phyloP scores from a whole-genome alignment of 2,888 invertebrate species.

The Epirrita christyi region DNA sequence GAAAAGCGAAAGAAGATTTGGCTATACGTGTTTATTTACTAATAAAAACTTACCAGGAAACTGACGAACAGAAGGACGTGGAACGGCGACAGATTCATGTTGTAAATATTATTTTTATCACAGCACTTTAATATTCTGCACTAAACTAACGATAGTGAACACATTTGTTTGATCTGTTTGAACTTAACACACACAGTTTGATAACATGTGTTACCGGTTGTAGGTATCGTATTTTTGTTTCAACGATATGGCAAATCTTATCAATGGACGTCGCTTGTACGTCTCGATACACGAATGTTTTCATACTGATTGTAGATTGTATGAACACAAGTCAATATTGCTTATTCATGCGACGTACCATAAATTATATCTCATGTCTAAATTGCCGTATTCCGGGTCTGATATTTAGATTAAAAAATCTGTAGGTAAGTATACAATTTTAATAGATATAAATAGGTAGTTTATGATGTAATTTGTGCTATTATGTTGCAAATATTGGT shows the following conservation, averaged over 20 bases:
- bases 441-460: too few relatives aligned
- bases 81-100: constrained; percentile 42
- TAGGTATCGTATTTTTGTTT: constrained; percentile 5
- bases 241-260: constrained; percentile 16
- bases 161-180: constrained; percentile 2
- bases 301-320: constrained; percentile 28
- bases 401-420: neutral
- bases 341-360: constrained; percentile 28
- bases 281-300: constrained; percentile 27
- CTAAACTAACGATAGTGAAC: neutral
- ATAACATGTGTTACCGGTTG: neutral
- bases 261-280: constrained; percentile 26
- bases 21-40: constrained; percentile 1
- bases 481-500: too few relatives aligned
- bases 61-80: constrained; percentile 44
- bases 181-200: neutral
- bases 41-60: constrained; percentile 50
- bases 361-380: constrained; percentile 4
- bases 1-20: neutral
- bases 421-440: neutral
- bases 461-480: too few relatives aligned
- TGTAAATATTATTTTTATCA: constrained; percentile 5
- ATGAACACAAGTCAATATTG: constrained; percentile 17
- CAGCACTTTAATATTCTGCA: constrained; percentile 5
- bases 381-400: constrained; percentile 17